phyloP scores from a whole-genome alignment of 2,797 vertebrate species.

The Protonibea diacanthus region DNA sequence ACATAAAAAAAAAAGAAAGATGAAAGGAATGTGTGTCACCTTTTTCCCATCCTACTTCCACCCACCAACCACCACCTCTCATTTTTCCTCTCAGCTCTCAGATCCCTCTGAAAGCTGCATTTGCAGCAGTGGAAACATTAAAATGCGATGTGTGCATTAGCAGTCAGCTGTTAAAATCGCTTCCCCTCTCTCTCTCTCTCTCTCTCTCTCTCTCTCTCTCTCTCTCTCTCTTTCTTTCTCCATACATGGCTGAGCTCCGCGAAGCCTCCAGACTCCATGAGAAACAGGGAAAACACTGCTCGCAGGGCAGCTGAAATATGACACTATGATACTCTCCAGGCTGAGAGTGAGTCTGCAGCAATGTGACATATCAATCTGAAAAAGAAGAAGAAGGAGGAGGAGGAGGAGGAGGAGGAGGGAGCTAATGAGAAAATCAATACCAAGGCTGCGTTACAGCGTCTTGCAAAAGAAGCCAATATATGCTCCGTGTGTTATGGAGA shows the following conservation, averaged over 20 bases:
- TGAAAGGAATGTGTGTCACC: constrained; percentile 41
- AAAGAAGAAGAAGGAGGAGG: neutral
- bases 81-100: constrained; percentile 6
- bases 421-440: constrained; percentile 73
- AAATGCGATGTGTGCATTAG: constrained; percentile 56
- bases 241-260: constrained; percentile 66
- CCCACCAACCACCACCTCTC: neutral
- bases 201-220: neutral
- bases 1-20: neutral
- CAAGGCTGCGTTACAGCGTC: constrained; percentile 44
- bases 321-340: constrained; percentile 64
- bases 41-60: neutral
- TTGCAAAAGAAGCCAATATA: constrained; percentile 14
- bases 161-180: constrained; percentile 61
- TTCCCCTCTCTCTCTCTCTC: constrained; percentile 4
- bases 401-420: neutral
- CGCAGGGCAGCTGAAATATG: constrained; percentile 68
- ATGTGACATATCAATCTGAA: constrained; percentile 73
- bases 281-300: constrained; percentile 50
- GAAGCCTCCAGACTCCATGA: constrained; percentile 46
- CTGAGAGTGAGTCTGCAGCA: constrained; percentile 60
- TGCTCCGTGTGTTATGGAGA: constrained; percentile 14
- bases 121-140: constrained; percentile 44
- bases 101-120: constrained; percentile 18
- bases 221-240: constrained; percentile 37